Conservation (phyloP, 2,113 vertebrate genomes). For the Cyanoramphus novaezelandiae region DNA sequence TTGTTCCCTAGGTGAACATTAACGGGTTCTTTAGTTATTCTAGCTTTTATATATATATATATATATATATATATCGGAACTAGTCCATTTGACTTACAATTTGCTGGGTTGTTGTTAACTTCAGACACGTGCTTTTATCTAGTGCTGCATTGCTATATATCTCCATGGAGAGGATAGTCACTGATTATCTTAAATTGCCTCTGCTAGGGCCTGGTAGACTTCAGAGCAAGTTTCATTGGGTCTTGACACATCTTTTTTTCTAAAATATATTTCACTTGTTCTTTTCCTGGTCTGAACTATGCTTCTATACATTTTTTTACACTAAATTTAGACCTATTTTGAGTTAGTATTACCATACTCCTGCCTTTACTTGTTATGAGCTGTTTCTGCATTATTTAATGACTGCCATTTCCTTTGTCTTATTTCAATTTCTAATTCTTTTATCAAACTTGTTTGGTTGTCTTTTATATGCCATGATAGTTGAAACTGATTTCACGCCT, state of each 20-base stretch:
- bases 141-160: not conserved
- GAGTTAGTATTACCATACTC: not conserved
- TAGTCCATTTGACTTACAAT: not conserved
- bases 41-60: not conserved
- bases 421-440: not conserved
- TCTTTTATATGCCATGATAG: not conserved
- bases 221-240: not conserved
- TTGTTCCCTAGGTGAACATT: not conserved
- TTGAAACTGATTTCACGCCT: not conserved
- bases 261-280: not conserved
- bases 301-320: not conserved
- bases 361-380: not conserved
- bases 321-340: not conserved
- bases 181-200: not conserved
- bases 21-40: not conserved
- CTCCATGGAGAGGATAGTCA: not conserved
- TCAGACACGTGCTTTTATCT: not conserved
- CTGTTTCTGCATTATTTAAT: not conserved
- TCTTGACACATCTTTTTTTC: not conserved
- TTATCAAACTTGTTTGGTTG: not conserved
- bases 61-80: not conserved
- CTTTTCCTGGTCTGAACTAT: not conserved
- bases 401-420: not conserved
- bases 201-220: not conserved
- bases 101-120: not conserved